Conservation (phyloP, 92 coral and sea anemone species). For the Virgularia gustaviana region DNA sequence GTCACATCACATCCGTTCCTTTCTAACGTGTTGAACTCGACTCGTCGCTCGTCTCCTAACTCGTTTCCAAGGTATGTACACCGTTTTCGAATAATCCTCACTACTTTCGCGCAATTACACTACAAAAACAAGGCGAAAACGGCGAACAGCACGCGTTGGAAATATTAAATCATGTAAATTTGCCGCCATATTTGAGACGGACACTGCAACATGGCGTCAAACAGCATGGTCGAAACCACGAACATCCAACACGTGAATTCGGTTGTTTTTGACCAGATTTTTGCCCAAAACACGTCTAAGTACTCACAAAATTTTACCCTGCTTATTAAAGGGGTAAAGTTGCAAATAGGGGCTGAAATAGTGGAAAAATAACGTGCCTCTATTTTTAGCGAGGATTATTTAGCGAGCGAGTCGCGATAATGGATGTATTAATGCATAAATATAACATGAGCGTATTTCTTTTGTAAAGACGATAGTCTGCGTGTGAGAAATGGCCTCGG, state of each 20-base stretch:
- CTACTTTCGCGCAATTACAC: neutral
- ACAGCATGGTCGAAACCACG: slow-evolving; percentile 35
- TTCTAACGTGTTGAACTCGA: slow-evolving; percentile 31
- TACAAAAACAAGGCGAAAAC: neutral
- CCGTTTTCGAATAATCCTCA: neutral
- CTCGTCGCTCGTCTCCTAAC: neutral
- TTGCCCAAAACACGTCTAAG: neutral
- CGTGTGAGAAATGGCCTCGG: slow-evolving; percentile 6
- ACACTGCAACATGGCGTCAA: slow-evolving; percentile 40
- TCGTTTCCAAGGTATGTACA: neutral
- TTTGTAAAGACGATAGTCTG: neutral
- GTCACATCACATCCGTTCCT: slow-evolving; percentile 25
- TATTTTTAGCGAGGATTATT: slow-evolving; percentile 15
- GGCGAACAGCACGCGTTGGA: neutral
- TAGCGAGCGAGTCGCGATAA: neutral
- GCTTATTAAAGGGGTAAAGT: neutral
- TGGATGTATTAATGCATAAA: slow-evolving; percentile 4
- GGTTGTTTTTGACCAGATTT: neutral
- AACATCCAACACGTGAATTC: no score
- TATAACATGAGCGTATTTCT: neutral
- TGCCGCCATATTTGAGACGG: slow-evolving; percentile 33
- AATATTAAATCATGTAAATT: slow-evolving; percentile 9
- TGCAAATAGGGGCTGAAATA: no score
- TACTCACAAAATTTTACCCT: neutral
- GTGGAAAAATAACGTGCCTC: no score